Percentiles rank a stretch among this genome's conserved stretches.
These are phyloP conservation scores for Alectura lathami DNA, from an alignment of 2,113 vertebrate genomes.

Conservation along the genomic window DNA sequence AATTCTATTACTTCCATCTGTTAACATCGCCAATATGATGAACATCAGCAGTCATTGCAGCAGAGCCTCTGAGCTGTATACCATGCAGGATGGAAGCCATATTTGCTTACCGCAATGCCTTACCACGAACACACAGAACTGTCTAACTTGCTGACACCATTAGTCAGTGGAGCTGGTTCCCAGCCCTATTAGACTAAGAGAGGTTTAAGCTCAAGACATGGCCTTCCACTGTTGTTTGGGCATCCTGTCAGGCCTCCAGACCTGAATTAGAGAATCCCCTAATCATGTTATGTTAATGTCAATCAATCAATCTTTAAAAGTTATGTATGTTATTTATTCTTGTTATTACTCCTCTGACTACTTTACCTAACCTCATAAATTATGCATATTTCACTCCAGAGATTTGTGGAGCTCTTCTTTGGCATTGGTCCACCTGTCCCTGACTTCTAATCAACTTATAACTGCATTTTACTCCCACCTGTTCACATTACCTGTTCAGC, in stretches of 20 bases:
- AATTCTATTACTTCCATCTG: neutral
- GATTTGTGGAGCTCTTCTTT: neutral
- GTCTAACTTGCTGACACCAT: neutral
- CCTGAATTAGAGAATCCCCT: neutral
- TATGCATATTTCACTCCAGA: neutral
- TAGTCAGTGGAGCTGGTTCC: neutral
- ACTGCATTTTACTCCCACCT: neutral
- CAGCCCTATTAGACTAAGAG: neutral
- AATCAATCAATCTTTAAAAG: neutral
- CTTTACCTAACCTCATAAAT: slow-evolving; percentile 16
- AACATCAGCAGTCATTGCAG: neutral
- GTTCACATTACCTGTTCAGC: neutral
- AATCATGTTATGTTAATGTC: neutral
- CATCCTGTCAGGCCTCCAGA: neutral
- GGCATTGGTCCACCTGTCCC: neutral
- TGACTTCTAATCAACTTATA: neutral
- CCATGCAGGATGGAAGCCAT: neutral
- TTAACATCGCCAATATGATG: neutral
- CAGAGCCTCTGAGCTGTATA: neutral
- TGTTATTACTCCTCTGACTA: neutral
- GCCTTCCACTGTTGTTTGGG: neutral
- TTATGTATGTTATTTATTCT: neutral
- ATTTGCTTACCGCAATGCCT: neutral
- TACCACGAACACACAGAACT: neutral
- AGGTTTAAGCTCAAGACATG: neutral